phyloP scores from a whole-genome alignment of 2,797 vertebrate genomes.

The Oreochromis grahami region DNA sequence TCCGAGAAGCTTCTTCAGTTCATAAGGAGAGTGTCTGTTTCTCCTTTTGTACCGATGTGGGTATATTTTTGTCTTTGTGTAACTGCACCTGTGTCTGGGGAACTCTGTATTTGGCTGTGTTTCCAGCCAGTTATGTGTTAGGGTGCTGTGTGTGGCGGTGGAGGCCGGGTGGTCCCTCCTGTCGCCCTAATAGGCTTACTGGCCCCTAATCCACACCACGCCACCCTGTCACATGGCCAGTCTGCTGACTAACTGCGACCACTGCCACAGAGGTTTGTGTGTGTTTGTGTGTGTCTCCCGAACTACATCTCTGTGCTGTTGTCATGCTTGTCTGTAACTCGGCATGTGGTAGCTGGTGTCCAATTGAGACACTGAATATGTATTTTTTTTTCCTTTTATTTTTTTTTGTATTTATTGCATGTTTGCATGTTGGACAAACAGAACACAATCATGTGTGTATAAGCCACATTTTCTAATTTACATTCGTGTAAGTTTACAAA shows the following conservation, averaged over 20 bases:
- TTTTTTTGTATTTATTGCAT: not conserved
- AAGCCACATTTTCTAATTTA: not conserved
- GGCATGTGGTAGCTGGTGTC: not conserved
- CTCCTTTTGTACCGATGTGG: not conserved
- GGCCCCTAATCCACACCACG: conserved; percentile 78
- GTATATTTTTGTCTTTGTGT: not conserved
- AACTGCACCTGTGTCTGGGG: not conserved
- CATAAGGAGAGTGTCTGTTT: not conserved
- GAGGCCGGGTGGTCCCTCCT: conserved; percentile 76
- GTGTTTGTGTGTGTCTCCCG: conserved; percentile 4
- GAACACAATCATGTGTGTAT: not conserved
- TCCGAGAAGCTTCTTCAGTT: no score
- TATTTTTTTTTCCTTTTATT: accelerated
- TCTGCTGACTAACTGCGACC: conserved; percentile 70
- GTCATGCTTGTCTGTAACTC: conserved; percentile 11
- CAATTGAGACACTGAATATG: not conserved
- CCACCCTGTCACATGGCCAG: conserved; percentile 71
- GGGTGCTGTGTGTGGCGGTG: conserved; percentile 35
- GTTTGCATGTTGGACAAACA: not conserved
- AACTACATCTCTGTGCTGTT: conserved; percentile 15
- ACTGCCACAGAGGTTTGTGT: conserved; percentile 26
- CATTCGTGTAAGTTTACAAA: not conserved
- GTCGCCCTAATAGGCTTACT: conserved; percentile 81
- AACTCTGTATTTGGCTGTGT: not conserved
- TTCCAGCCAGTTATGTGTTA: not conserved